Conservation (phyloP, 1,140 invertebrate species). For the Agrilus planipennis region DNA sequence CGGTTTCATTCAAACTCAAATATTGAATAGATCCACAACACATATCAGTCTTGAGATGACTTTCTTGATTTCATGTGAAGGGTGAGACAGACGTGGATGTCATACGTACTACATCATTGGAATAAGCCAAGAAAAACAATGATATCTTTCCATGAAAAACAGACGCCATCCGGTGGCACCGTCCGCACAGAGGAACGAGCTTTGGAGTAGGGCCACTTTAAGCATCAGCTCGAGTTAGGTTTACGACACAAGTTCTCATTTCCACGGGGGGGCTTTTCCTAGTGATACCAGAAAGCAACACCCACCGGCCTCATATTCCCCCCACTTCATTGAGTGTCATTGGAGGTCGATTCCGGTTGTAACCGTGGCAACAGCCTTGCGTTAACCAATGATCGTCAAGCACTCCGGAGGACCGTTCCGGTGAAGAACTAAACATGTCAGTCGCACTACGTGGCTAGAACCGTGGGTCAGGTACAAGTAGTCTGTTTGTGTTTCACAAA, state of each 20-base stretch:
- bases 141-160: too few relatives aligned
- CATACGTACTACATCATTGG: too few relatives aligned
- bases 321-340: conserved; percentile 11
- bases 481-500: conserved; percentile 10
- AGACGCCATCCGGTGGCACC: too few relatives aligned
- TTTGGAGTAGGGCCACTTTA: conserved; percentile 29
- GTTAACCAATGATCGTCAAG: conserved; percentile 14
- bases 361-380: conserved; percentile 18
- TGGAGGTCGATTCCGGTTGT: conserved; percentile 17
- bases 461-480: conserved; percentile 10
- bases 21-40: too few relatives aligned
- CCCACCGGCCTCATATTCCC: conserved; percentile 11
- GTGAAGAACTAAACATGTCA: conserved; percentile 14
- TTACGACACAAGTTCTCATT: conserved; percentile 24
- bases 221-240: conserved; percentile 32
- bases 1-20: too few relatives aligned
- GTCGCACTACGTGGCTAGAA: conserved; percentile 18
- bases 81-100: too few relatives aligned
- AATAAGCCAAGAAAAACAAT: too few relatives aligned
- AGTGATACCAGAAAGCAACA: conserved; percentile 17
- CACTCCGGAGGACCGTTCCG: conserved; percentile 5
- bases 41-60: too few relatives aligned
- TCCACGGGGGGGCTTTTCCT: conserved; percentile 18
- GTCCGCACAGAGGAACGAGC: background rate
- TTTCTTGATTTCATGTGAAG: too few relatives aligned